phyloP scores from a whole-genome alignment of 2,888 invertebrate genomes.

The Drosophila colorata region DNA sequence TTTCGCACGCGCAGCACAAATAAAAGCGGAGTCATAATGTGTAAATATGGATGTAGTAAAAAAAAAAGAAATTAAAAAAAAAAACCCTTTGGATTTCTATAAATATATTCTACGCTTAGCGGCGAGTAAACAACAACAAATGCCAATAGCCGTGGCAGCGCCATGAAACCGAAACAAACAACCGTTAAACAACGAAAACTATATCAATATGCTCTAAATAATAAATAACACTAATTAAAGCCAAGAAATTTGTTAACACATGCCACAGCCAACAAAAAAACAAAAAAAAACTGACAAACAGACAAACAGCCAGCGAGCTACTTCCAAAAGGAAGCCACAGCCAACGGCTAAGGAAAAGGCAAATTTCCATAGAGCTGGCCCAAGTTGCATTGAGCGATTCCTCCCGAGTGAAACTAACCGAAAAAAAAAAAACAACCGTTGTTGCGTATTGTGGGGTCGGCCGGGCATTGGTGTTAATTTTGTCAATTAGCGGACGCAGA shows the following conservation, averaged over 20 bases:
- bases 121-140: constrained; percentile 5
- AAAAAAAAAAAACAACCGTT: constrained; percentile 42
- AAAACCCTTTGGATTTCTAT: constrained; percentile 60
- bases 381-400: constrained; percentile 42
- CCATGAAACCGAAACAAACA: constrained; percentile 62
- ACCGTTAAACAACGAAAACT: constrained; percentile 80
- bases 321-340: constrained; percentile 48
- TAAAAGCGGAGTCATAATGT: constrained; percentile 33
- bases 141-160: constrained; percentile 22
- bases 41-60: constrained; percentile 32
- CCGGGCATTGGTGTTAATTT: constrained; percentile 72
- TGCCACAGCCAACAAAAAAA: constrained; percentile 38
- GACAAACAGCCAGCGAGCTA: constrained; percentile 42
- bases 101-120: constrained; percentile 59
- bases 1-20: constrained; percentile 33
- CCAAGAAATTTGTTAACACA: constrained; percentile 81
- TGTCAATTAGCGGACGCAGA: constrained; percentile 73
- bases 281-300: too few species aligned
- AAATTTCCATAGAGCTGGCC: constrained; percentile 18
- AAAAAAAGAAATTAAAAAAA: background rate
- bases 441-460: constrained; percentile 59
- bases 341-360: constrained; percentile 31
- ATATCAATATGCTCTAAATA: constrained; percentile 83
- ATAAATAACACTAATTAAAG: constrained; percentile 84
- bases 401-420: constrained; percentile 70